Evolutionary conservation across 1,140 invertebrate genomes (phyloP), one percentile per base, ranked within the genome.

Genomic region (Lepidurus couesii): DNA sequence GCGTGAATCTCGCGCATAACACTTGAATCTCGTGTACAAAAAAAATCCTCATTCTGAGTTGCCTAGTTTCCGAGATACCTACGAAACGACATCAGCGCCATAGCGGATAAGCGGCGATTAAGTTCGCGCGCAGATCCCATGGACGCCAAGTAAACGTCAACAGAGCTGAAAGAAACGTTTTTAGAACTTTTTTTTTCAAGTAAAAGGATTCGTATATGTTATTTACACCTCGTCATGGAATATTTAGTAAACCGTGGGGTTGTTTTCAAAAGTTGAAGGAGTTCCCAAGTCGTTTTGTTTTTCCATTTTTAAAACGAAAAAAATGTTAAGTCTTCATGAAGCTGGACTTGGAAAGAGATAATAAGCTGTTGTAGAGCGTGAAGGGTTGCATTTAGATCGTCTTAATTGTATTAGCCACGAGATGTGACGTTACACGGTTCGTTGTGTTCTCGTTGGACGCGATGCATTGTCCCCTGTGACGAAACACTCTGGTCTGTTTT

Each of bases 381-480:
- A 65, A 65, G 53, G 21, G 53, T 10, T 65, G 53, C 53, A 65
- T 65, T 65, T 13, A 21, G 53, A 16, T 65, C 16, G 53, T 65
- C 53, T 65, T 65, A 65, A 65, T 65, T 65, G 16, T 65, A 65
- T 65, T 65, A 65, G 53, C 53, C 53, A 65, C 53, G 53, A 65
- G 53, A 65, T 65, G 53, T 65, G 53, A 65, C 53, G 53, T 65
- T 65, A 65, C 53, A 65, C 53, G 53, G 13, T 34, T 65, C 53
- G 53, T 65, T 65, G 53, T n/a, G 53, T 65, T 21, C 21, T 21
- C 53, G 53, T 65, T 65, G 13, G 53, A 11, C 53, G 21, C n/a
- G 21, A 16, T n/a, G n/a, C 53, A 65, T 65, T 65, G 53, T 65
- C 53, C 53, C 21, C 9, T 13, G 53, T 13, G 21, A 9, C 16